phyloP scores from a whole-genome alignment of 2,797 vertebrate species.

The Enteromius viviparus region DNA sequence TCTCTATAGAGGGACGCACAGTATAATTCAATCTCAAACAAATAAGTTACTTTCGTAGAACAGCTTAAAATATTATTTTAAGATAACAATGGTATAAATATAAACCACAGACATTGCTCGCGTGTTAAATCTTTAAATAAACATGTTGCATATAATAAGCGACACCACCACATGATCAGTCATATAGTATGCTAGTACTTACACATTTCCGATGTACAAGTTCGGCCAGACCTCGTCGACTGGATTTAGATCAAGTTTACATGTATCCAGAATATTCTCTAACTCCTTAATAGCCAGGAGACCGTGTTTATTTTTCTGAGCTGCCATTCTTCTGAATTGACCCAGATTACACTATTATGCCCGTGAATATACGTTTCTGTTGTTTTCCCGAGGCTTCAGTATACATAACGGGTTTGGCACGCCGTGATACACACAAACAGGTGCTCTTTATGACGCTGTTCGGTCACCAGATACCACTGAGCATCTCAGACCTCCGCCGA shows the following conservation, averaged over 20 bases:
- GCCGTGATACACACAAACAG: slow-evolving; percentile 69
- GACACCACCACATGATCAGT: not conserved
- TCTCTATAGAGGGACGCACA: not conserved
- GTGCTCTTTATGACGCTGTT: slow-evolving; percentile 67
- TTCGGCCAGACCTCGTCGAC: slow-evolving; percentile 83
- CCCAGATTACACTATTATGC: not conserved
- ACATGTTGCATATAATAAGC: not conserved
- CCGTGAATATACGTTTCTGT: slow-evolving; percentile 7
- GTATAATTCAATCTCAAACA: not conserved
- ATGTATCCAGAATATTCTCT: slow-evolving; percentile 81
- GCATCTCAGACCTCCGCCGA: not conserved
- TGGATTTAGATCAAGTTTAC: slow-evolving; percentile 76
- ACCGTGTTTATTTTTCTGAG: slow-evolving; percentile 64
- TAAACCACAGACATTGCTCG: not conserved
- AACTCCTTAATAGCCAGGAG: slow-evolving; percentile 75
- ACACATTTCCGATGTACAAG: slow-evolving; percentile 82
- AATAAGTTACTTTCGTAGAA: not conserved
- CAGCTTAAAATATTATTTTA: not conserved
- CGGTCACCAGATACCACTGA: slow-evolving; percentile 68
- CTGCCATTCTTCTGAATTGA: slow-evolving; percentile 70
- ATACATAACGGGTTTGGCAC: slow-evolving; percentile 20
- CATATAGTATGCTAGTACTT: slow-evolving; percentile 68
- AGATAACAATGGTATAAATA: not conserved
- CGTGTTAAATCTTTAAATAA: not conserved
- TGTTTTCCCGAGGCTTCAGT: slow-evolving; percentile 19